These are phyloP conservation scores for Takifugu rubripes DNA, from an alignment of 2,797 vertebrate genomes.

Conservation along the genomic window DNA sequence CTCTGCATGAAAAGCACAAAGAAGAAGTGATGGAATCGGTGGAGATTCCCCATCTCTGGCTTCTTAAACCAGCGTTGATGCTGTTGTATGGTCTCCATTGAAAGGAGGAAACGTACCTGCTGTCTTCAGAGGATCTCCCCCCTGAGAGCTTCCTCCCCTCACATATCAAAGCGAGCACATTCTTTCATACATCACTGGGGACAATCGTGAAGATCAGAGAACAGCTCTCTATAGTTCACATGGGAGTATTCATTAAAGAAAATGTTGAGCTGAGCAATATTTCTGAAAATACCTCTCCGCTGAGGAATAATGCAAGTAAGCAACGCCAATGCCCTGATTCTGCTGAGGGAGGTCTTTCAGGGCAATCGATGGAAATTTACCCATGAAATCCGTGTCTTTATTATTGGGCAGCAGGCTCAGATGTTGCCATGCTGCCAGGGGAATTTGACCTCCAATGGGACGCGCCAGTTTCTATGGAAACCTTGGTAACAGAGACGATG, in stretches of 20 bases:
- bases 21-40: no score
- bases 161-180: constrained; percentile 18
- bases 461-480: constrained; percentile 76
- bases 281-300: constrained; percentile 28
- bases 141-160: constrained; percentile 1
- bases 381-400: no score
- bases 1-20: no score
- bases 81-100: no score
- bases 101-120: not conserved
- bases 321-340: constrained; percentile 4
- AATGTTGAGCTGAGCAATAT: constrained; percentile 21
- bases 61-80: no score
- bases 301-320: constrained; percentile 12
- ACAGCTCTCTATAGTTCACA: constrained; percentile 9
- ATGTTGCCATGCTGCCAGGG: constrained; percentile 38
- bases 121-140: not conserved
- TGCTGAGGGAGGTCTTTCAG: no score
- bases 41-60: no score
- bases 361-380: no score
- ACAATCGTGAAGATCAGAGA: constrained; percentile 37
- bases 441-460: constrained; percentile 26
- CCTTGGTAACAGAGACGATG: constrained; percentile 65
- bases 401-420: constrained; percentile 7
- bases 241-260: constrained; percentile 45
- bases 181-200: constrained; percentile 3